phyloP scores from a whole-genome alignment of 2,797 vertebrate species.

The Sebastes matsubarae region DNA sequence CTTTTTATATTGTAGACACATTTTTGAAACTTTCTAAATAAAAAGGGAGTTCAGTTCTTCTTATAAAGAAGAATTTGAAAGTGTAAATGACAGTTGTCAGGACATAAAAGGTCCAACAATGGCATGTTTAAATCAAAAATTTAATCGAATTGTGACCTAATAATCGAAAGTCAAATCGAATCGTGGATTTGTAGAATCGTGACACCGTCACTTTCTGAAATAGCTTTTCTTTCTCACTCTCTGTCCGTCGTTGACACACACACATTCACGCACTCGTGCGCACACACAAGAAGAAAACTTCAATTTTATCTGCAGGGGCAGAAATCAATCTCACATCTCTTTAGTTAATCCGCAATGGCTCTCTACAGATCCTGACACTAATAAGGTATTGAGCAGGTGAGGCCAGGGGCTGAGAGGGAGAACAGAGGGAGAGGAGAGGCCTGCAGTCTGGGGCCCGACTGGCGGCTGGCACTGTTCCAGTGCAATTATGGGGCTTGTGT shows the following conservation, averaged over 20 bases:
- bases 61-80: too few relatives aligned
- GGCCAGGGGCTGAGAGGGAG: constrained; percentile 84
- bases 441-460: constrained; percentile 74
- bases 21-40: too few relatives aligned
- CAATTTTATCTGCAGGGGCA: constrained; percentile 86
- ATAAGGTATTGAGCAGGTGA: constrained; percentile 99
- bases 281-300: constrained; percentile 67
- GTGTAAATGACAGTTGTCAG: too few relatives aligned
- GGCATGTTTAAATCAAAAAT: too few relatives aligned
- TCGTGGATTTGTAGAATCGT: too few relatives aligned
- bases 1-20: too few relatives aligned
- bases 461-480: constrained; percentile 81
- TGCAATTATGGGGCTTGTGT: constrained; percentile 81
- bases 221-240: constrained; percentile 21
- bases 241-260: constrained; percentile 20
- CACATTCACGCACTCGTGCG: neutral
- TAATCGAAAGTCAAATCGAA: too few relatives aligned
- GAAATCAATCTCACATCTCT: constrained; percentile 99
- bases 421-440: constrained; percentile 72
- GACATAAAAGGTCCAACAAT: too few relatives aligned
- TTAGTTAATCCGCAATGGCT: constrained; percentile 95
- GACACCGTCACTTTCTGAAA: constrained; percentile 4
- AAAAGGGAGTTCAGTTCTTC: too few relatives aligned
- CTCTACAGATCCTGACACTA: constrained; percentile 97
- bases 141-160: rapidly evolving